Evolutionary conservation across 1,140 invertebrate species (phyloP).

Genomic region (Sitobion miscanthi): DNA sequence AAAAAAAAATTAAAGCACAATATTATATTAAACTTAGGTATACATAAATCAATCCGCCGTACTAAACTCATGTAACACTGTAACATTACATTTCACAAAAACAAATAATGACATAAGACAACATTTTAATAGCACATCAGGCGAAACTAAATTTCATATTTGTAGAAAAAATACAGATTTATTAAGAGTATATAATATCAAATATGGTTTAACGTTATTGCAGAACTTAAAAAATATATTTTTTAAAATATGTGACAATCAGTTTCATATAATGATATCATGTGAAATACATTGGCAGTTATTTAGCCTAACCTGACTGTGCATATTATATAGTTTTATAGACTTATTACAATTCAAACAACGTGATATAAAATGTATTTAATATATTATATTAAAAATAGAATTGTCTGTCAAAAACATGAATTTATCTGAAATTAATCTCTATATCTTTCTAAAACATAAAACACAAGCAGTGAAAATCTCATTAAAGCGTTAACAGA

Average conservation of each 20-base stretch:
- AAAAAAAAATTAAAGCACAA: neutral
- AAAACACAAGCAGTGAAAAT: neutral
- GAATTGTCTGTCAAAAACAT: neutral
- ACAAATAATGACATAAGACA: neutral
- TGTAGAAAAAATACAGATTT: neutral
- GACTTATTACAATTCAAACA: conserved; percentile 3
- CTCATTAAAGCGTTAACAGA: neutral
- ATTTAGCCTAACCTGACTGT: neutral
- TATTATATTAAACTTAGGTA: neutral
- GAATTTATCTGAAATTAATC: neutral
- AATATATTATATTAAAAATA: neutral
- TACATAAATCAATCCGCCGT: neutral
- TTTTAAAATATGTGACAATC: no score
- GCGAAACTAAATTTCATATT: neutral
- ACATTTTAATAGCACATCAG: neutral
- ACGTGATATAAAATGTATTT: neutral
- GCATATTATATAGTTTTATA: neutral
- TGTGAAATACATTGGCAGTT: neutral
- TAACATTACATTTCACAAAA: conserved; percentile 1
- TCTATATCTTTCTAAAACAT: neutral
- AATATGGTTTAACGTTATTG: no score
- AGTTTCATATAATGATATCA: no score
- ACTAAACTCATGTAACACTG: neutral
- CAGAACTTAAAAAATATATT: no score
- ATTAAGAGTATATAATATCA: no score